Percentiles rank a stretch among this genome's conserved stretches.
These are phyloP conservation scores for Girardinichthys multiradiatus DNA, from an alignment of 2,113 vertebrate genomes.

Conservation along the genomic window DNA sequence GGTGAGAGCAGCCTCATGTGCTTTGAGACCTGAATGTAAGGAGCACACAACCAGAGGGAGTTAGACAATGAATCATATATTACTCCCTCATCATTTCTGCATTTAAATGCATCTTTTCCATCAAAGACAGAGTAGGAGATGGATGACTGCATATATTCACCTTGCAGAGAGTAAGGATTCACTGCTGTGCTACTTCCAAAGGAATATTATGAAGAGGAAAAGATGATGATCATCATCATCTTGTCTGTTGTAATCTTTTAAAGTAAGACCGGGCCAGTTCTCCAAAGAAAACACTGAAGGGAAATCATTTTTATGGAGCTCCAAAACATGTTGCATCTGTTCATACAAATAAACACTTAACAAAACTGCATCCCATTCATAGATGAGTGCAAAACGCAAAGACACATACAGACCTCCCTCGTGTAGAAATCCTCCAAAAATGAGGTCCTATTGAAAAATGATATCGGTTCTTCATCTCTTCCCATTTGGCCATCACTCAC, in stretches of 20 bases:
- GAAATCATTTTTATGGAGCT: background rate
- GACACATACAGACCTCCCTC: constrained; percentile 15
- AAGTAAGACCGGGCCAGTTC: constrained; percentile 9
- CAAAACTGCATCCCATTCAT: background rate
- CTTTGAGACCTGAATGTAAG: constrained; percentile 2
- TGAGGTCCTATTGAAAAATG: constrained; percentile 55
- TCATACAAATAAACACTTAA: constrained; percentile 10
- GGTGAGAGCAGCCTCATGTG: background rate
- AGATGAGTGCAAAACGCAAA: constrained; percentile 17
- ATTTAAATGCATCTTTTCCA: constrained; percentile 6
- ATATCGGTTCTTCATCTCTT: constrained; percentile 54
- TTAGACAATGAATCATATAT: constrained; percentile 26
- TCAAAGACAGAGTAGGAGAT: constrained; percentile 4
- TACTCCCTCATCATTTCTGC: constrained; percentile 14
- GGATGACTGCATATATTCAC: background rate
- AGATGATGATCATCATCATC: background rate
- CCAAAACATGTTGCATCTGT: background rate
- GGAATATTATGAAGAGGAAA: constrained; percentile 18
- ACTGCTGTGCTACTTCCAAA: constrained; percentile 3
- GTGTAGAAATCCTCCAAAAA: constrained; percentile 43
- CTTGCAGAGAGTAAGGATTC: background rate
- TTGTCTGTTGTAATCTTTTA: constrained; percentile 7
- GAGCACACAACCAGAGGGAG: background rate
- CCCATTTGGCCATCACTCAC: constrained; percentile 64
- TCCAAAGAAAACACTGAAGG: constrained; percentile 9